Percentiles rank a stretch among this genome's conserved stretches.
phyloP scores from a whole-genome alignment of 23 tunicate genomes.

The Trididemnum clinides region DNA sequence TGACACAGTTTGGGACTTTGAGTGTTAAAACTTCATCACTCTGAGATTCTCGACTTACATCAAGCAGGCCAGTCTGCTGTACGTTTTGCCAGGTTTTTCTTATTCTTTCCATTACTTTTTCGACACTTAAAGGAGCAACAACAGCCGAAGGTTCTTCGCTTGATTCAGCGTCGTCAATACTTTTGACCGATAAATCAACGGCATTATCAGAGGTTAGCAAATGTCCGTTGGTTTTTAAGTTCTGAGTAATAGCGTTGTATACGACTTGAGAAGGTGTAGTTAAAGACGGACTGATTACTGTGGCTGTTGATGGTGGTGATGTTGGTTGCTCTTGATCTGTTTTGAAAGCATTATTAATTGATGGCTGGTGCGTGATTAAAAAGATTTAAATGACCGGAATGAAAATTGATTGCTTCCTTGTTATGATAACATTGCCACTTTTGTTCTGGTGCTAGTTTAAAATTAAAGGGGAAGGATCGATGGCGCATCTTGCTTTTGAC shows the following conservation, averaged over 20 bases:
- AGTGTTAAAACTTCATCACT: conserved; percentile 55
- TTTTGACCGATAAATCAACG: conserved; percentile 28
- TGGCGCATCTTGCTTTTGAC: too few species aligned
- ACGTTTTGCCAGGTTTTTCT: conserved; percentile 52
- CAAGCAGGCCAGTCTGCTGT: neutral
- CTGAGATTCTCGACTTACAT: conserved; percentile 23
- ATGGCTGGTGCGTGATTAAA: neutral
- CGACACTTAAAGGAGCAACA: conserved; percentile 1
- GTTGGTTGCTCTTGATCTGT: neutral
- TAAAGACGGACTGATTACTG: neutral
- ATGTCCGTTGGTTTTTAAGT: conserved; percentile 47
- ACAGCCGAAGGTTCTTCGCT: neutral
- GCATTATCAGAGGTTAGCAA: conserved; percentile 19
- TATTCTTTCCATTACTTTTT: conserved; percentile 46
- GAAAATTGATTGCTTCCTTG: neutral
- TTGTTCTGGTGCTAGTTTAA: too few species aligned
- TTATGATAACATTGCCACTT: too few species aligned
- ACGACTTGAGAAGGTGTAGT: conserved; percentile 42
- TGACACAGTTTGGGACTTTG: conserved; percentile 53
- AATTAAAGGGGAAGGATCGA: too few species aligned
- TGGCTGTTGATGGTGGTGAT: neutral
- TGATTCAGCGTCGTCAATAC: neutral
- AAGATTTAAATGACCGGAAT: neutral
- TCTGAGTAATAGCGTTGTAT: conserved; percentile 63
- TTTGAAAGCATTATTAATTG: neutral